Percentiles rank a stretch among this genome's conserved stretches.
Evolutionary conservation across 1,140 invertebrate genomes (phyloP).

Genomic region (Trichomalopsis sarcophagae): DNA sequence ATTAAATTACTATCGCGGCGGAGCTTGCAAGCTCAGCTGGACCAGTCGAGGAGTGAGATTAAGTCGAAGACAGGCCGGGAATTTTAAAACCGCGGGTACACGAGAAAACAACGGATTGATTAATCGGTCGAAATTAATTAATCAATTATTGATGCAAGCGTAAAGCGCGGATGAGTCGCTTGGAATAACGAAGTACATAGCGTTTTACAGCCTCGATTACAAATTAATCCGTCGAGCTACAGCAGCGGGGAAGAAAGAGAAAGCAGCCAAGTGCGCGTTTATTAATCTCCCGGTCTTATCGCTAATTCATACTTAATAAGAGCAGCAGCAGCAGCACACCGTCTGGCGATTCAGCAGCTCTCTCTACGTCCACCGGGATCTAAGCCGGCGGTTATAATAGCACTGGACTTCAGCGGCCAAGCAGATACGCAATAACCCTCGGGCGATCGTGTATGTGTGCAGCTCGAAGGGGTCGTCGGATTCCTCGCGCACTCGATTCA

Average conservation of each 20-base stretch:
- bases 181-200: too few relatives aligned
- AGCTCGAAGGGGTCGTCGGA: not conserved
- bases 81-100: not conserved
- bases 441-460: not conserved
- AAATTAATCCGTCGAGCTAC: not conserved
- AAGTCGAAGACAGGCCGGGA: not conserved
- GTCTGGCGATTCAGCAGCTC: not conserved
- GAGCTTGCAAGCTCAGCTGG: slow-evolving; percentile 5
- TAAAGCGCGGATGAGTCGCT: too few relatives aligned
- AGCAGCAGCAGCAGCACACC: not conserved
- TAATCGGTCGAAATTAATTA: not conserved
- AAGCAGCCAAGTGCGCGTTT: not conserved
- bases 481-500: too few relatives aligned
- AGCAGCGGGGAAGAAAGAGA: not conserved
- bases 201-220: not conserved
- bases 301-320: slow-evolving; percentile 12
- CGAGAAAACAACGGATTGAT: too few relatives aligned
- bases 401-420: not conserved
- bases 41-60: not conserved
- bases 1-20: not conserved
- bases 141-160: too few relatives aligned
- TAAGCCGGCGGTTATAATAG: not conserved
- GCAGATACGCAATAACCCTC: not conserved
- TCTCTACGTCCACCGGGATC: not conserved
- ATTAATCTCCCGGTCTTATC: not conserved